These are phyloP conservation scores for Monoplex corrugatus DNA, from an alignment of 2,888 invertebrate species.

Conservation along the genomic window DNA sequence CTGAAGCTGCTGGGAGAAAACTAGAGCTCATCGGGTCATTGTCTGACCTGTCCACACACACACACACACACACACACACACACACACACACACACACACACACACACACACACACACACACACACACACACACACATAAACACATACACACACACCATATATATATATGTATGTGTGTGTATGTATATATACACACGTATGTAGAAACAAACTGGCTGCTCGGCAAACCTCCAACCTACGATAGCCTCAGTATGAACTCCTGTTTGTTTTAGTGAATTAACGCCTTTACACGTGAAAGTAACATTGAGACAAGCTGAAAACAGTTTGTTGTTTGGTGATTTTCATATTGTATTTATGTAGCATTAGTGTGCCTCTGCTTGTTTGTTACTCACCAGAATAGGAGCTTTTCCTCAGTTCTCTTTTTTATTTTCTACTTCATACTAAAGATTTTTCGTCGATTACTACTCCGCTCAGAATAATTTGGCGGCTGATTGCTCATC, in stretches of 20 bases:
- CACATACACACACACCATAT: neutral
- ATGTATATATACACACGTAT: neutral
- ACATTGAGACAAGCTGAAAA: neutral
- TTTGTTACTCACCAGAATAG: too few relatives aligned
- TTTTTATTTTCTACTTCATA: too few relatives aligned
- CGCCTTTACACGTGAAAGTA: neutral
- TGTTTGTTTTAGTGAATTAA: too few relatives aligned
- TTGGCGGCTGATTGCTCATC: too few relatives aligned
- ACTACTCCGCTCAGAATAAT: too few relatives aligned
- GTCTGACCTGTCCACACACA: neutral
- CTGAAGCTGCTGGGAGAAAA: too few relatives aligned
- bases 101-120: constrained; percentile 46
- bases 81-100: constrained; percentile 48
- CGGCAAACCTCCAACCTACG: neutral
- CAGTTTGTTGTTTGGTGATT: neutral
- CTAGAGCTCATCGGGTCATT: constrained; percentile 25
- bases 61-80: constrained; percentile 36
- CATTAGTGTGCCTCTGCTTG: too few relatives aligned
- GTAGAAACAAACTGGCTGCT: neutral
- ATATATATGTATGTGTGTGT: neutral
- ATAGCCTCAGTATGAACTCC: too few relatives aligned
- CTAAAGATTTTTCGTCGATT: too few relatives aligned
- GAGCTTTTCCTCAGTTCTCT: too few relatives aligned
- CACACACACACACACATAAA: constrained; percentile 38
- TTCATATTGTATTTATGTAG: too few relatives aligned